Evolutionary conservation across 2,888 invertebrate species (phyloP).

Genomic region (Eudemis profundana): DNA sequence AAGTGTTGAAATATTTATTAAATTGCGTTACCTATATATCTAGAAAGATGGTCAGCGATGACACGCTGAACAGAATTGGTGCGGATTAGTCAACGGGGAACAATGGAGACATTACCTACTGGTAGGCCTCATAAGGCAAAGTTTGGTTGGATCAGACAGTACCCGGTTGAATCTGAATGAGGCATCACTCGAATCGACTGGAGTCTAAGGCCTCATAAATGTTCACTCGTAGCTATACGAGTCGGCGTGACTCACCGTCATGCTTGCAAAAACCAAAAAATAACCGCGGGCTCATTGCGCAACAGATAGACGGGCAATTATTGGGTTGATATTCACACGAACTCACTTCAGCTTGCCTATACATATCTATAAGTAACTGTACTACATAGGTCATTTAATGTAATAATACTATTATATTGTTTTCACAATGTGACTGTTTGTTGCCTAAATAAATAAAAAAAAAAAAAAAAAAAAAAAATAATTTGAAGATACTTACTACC

Average conservation of each 20-base stretch:
- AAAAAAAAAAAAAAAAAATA: no score
- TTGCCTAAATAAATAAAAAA: no score
- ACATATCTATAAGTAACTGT: slow-evolving; percentile 5
- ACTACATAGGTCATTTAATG: no score
- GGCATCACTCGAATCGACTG: slow-evolving; percentile 54
- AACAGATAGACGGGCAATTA: slow-evolving; percentile 50
- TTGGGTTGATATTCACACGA: slow-evolving; percentile 39
- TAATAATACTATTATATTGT: no score
- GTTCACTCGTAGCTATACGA: slow-evolving; percentile 62
- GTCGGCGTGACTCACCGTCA: slow-evolving; percentile 65
- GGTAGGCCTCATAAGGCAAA: slow-evolving; percentile 75
- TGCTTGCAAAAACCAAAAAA: slow-evolving; percentile 61
- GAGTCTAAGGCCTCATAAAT: slow-evolving; percentile 58
- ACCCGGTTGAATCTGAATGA: slow-evolving; percentile 75
- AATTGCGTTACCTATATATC: slow-evolving; percentile 14
- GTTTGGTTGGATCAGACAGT: slow-evolving; percentile 71
- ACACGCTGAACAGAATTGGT: slow-evolving; percentile 53
- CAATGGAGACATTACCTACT: slow-evolving; percentile 82
- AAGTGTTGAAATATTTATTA: slow-evolving; percentile 19
- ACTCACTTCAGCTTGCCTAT: slow-evolving; percentile 6
- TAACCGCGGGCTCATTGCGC: slow-evolving; percentile 54
- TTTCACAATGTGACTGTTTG: no score
- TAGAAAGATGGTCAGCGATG: slow-evolving; percentile 22
- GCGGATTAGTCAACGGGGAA: slow-evolving; percentile 71
- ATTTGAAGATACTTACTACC: background rate